phyloP scores from a whole-genome alignment of 2,113 vertebrate genomes.

The Helogale parvula region DNA sequence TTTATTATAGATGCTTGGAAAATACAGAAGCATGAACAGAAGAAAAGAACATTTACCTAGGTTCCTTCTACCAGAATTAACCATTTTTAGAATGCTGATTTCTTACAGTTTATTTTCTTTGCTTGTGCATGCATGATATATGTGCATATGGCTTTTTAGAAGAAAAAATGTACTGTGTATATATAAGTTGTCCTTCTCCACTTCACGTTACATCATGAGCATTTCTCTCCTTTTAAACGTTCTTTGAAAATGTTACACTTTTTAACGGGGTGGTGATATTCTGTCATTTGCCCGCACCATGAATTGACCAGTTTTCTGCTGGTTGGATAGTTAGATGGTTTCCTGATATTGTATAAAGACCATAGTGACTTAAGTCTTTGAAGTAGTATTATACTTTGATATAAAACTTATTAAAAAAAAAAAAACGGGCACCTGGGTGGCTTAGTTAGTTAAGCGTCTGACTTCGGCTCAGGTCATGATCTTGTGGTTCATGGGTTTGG shows the following conservation, averaged over 20 bases:
- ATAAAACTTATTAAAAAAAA: neutral
- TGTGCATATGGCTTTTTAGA: neutral
- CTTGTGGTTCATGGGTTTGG: too few relatives aligned
- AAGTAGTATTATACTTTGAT: conserved; percentile 6
- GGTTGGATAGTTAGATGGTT: conserved; percentile 37
- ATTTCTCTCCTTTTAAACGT: conserved; percentile 2
- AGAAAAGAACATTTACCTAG: conserved; percentile 16
- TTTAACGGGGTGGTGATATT: neutral
- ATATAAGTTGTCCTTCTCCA: neutral
- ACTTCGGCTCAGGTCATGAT: too few relatives aligned
- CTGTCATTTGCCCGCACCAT: neutral
- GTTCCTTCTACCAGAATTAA: conserved; percentile 17
- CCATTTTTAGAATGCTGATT: neutral
- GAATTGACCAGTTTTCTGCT: conserved; percentile 28
- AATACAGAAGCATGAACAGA: conserved; percentile 16
- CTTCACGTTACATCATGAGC: neutral
- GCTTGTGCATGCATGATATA: neutral
- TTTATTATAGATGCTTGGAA: conserved; percentile 48
- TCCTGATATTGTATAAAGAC: conserved; percentile 26
- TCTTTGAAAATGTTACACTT: neutral
- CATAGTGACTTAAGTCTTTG: neutral
- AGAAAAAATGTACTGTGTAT: conserved; percentile 6
- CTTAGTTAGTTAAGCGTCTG: too few relatives aligned
- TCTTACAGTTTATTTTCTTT: conserved; percentile 16
- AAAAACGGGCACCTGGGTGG: too few relatives aligned